These are phyloP conservation scores for Rhizoglyphus robini DNA, from an alignment of 1,140 invertebrate species.

Conservation along the genomic window DNA sequence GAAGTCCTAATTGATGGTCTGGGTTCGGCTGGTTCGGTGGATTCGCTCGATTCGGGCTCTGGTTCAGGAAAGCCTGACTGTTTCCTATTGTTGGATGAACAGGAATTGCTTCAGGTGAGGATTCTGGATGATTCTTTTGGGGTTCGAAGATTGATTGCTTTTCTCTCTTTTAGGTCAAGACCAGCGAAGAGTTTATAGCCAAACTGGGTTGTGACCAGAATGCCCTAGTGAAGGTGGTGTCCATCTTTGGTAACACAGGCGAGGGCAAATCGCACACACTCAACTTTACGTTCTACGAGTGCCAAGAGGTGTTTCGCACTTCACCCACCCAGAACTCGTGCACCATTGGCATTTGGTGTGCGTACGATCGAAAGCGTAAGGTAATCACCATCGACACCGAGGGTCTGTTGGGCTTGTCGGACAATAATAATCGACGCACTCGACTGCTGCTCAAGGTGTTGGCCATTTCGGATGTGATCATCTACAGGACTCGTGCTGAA, in stretches of 20 bases:
- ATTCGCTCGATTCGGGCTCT: too few species aligned
- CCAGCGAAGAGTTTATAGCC: conserved; percentile 33
- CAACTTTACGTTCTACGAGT: conserved; percentile 64
- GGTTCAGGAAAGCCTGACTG: too few species aligned
- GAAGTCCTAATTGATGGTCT: too few species aligned
- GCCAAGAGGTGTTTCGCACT: conserved; percentile 56
- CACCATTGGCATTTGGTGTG: conserved; percentile 65
- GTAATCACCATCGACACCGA: conserved; percentile 66
- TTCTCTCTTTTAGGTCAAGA: conserved; percentile 33
- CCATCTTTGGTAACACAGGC: conserved; percentile 73
- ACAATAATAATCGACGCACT: conserved; percentile 52
- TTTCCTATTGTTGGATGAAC: too few species aligned
- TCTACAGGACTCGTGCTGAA: conserved; percentile 63
- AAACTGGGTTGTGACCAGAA: conserved; percentile 29
- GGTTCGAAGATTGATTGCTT: conserved; percentile 4
- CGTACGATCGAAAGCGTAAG: conserved; percentile 48
- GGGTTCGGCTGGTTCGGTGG: too few species aligned
- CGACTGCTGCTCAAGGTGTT: conserved; percentile 59
- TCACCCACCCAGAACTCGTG: conserved; percentile 55
- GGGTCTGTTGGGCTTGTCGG: conserved; percentile 51
- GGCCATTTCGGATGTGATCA: conserved; percentile 64
- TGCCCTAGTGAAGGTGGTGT: conserved; percentile 57
- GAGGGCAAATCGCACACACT: conserved; percentile 71
- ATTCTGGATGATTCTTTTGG: background rate
- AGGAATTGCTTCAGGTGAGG: background rate